phyloP scores from a whole-genome alignment of 2,888 invertebrate species.

The Penaeus monodon region DNA sequence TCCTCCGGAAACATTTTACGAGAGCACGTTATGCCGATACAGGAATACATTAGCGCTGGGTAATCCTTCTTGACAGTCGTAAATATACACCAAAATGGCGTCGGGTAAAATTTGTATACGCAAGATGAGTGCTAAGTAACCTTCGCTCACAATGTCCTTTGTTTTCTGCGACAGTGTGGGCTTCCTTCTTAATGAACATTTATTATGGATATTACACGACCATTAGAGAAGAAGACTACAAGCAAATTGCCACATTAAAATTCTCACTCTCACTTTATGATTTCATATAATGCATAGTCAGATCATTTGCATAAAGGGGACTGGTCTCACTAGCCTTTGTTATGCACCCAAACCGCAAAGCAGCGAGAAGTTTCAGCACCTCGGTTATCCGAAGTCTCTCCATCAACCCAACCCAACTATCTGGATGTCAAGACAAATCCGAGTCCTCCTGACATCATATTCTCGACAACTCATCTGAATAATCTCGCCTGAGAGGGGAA shows the following conservation, averaged over 20 bases:
- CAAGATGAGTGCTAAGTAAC: too few species aligned
- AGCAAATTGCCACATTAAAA: slow-evolving; percentile 47
- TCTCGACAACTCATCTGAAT: too few species aligned
- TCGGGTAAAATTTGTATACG: too few species aligned
- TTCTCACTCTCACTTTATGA: slow-evolving; percentile 39
- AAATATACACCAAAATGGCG: too few species aligned
- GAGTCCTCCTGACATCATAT: too few species aligned
- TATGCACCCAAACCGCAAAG: slow-evolving; percentile 22
- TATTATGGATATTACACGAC: slow-evolving; percentile 47
- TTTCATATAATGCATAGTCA: slow-evolving; percentile 28
- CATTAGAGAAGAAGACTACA: slow-evolving; percentile 35
- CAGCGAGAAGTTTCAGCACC: not conserved
- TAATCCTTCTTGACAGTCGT: too few species aligned
- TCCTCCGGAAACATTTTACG: too few species aligned
- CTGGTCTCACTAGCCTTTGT: slow-evolving; percentile 18
- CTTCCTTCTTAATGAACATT: slow-evolving; percentile 41
- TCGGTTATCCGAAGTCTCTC: too few species aligned
- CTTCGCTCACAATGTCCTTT: not conserved
- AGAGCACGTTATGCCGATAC: too few species aligned
- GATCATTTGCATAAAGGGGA: slow-evolving; percentile 33
- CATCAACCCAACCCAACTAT: too few species aligned
- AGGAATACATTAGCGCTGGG: too few species aligned
- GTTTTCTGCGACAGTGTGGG: slow-evolving; percentile 10
- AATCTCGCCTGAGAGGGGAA: not conserved
- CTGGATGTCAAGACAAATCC: too few species aligned